Percentiles rank a stretch among this genome's conserved stretches.
Conservation (phyloP, 2,113 vertebrate genomes). For the Zonotrichia leucophrys region DNA sequence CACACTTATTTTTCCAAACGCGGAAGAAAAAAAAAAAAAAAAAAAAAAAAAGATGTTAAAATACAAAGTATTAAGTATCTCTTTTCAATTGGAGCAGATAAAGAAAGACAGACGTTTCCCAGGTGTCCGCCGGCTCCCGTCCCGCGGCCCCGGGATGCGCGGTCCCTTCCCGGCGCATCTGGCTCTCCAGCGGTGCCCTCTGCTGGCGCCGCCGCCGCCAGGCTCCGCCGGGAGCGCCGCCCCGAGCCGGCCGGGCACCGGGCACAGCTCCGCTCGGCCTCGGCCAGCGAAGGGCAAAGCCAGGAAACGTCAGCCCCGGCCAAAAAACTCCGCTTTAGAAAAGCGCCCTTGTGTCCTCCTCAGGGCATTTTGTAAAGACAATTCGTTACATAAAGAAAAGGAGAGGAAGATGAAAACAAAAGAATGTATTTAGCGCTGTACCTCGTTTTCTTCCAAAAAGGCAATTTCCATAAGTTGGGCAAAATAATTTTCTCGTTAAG, state of each 20-base stretch:
- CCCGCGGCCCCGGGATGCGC: neutral
- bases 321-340: neutral
- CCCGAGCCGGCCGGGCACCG: neutral
- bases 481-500: neutral
- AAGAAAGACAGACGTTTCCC: rapidly evolving
- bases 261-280: neutral
- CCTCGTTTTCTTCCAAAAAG: neutral
- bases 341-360: neutral
- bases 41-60: too few species aligned
- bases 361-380: neutral
- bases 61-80: neutral
- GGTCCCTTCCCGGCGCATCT: neutral
- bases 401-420: neutral
- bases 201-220: constrained; percentile 43
- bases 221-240: neutral
- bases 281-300: neutral
- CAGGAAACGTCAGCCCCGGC: neutral
- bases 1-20: rapidly evolving
- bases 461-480: neutral
- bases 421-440: neutral
- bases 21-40: rapidly evolving
- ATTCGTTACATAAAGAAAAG: neutral
- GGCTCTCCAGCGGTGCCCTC: constrained; percentile 67
- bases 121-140: rapidly evolving
- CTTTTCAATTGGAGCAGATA: neutral